Evolutionary conservation across 2,797 vertebrate species (phyloP), one percentile per base, ranked within the genome.

Genomic region (Oreochromis mossambicus): DNA sequence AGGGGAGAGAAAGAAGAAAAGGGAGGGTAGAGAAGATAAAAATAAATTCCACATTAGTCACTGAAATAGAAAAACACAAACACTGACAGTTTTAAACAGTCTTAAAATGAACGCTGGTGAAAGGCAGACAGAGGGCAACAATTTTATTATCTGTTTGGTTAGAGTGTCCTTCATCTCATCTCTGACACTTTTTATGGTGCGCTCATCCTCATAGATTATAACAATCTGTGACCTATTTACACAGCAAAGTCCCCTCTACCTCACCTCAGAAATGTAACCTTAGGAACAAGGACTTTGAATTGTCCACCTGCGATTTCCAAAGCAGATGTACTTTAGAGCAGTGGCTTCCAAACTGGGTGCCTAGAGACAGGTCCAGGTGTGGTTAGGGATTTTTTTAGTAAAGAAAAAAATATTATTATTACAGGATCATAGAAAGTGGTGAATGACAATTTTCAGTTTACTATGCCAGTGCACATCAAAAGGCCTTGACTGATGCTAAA

Each of bases 211-310:
- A 68, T 32, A 29, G 79, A 61, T 70, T 87, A 50, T 63, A 91
- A 88, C 81, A 92, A 90, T 85, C 84, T 89, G 88, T 94, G 92
- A 93, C 92, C 91, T 92, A 95, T 92, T 95, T 94, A 90, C 77
- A 84, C 79, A 86, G 86, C 78, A 51, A 80, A 52, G 24, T 77
- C 55, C 77, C 56, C 55, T 87, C 85, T 88, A 92, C 87, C 83
- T 88, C 79, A 89, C 87, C 83, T 88, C 80, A 88, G 73, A 91
- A 90, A 90, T 85, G 58, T 86, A 88, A 92, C 87, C 81, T 86
- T 77, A 70, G 73, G 56, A 87, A 89, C 66, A 90, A 92, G 85
- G 88, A 90, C 81, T 89, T 54, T 26, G 52, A 85, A 79, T 86
- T 81, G 78, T 86, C 70, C 87, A 89, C 82, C 82, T 81, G 84